phyloP scores from a whole-genome alignment of 2,888 invertebrate genomes.

The Glaucopsyche alexis region DNA sequence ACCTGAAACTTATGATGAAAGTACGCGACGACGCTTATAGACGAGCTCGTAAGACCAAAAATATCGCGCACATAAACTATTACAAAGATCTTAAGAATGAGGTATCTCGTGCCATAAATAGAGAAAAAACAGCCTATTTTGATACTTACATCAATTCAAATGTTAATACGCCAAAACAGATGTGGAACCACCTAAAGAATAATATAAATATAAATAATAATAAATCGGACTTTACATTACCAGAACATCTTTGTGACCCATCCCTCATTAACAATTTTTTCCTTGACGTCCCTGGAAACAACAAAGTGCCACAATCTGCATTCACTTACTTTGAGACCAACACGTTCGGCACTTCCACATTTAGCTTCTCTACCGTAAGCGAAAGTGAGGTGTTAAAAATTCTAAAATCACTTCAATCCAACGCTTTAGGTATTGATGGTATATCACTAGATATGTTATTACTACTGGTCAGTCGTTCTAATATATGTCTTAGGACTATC shows the following conservation, averaged over 20 bases:
- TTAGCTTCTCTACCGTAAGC: no score
- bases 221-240: neutral
- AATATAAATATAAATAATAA: neutral
- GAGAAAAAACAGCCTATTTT: constrained; percentile 22
- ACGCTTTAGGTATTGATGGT: no score
- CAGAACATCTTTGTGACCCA: neutral
- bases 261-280: no score
- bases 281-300: no score
- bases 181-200: constrained; percentile 23
- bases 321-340: no score
- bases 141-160: neutral
- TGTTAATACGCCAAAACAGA: neutral
- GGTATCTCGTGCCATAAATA: neutral
- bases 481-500: no score
- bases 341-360: no score
- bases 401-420: no score
- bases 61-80: neutral
- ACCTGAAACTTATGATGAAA: constrained; percentile 25
- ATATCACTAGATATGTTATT: no score
- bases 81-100: constrained; percentile 24
- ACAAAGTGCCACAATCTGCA: no score
- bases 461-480: no score
- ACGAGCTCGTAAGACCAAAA: neutral
- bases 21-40: constrained; percentile 19
- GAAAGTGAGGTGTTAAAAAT: no score